phyloP scores from a whole-genome alignment of 2,888 invertebrate genomes.

The Lagria hirta region DNA sequence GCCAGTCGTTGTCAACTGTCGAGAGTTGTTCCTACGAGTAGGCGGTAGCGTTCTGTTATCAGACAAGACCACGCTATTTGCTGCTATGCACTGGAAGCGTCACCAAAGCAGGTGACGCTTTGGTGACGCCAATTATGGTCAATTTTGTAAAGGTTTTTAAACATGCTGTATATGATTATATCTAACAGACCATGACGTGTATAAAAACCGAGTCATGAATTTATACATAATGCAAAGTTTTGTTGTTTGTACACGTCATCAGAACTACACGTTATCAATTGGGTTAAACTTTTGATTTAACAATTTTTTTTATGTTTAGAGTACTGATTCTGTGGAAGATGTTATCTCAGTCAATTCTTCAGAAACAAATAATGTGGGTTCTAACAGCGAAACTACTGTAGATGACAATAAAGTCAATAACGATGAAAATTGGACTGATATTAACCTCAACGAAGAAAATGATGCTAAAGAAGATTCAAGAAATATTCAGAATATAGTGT shows the following conservation, averaged over 20 bases:
- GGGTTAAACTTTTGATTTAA: not conserved
- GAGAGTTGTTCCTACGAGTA: too few species aligned
- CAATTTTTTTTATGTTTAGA: slow-evolving; percentile 56
- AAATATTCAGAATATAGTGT: slow-evolving; percentile 62
- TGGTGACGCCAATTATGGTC: too few species aligned
- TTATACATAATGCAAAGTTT: slow-evolving; percentile 13
- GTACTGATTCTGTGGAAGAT: slow-evolving; percentile 84
- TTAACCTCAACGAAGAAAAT: slow-evolving; percentile 85
- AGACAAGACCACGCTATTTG: too few species aligned
- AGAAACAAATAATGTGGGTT: slow-evolving; percentile 72
- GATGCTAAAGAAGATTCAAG: slow-evolving; percentile 59
- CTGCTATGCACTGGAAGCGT: too few species aligned
- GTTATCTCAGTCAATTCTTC: slow-evolving; percentile 73
- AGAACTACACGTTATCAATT: not conserved
- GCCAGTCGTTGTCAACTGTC: too few species aligned
- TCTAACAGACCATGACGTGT: too few species aligned
- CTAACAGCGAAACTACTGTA: slow-evolving; percentile 67
- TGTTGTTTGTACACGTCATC: slow-evolving; percentile 6
- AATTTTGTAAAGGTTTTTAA: too few species aligned
- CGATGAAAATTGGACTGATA: slow-evolving; percentile 92
- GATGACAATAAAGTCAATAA: slow-evolving; percentile 74
- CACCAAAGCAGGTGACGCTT: too few species aligned
- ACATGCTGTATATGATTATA: too few species aligned
- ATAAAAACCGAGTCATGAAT: slow-evolving; percentile 1
- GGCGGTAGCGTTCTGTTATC: too few species aligned